These are phyloP conservation scores for Aromia moschata DNA, from an alignment of 2,888 invertebrate species.

Conservation along the genomic window DNA sequence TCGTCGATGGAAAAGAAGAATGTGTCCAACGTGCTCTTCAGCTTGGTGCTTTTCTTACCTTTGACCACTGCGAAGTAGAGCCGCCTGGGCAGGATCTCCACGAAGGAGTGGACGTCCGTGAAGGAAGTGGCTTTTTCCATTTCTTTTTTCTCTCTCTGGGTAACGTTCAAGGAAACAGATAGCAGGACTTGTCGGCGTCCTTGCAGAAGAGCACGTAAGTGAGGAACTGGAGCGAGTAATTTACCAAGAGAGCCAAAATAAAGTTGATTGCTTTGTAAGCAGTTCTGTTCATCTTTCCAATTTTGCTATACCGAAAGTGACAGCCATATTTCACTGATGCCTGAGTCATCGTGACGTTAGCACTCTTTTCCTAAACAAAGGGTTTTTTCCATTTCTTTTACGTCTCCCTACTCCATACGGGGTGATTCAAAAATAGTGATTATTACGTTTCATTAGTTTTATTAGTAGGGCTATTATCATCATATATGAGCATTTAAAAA, in stretches of 20 bases:
- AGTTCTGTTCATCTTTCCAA: constrained; percentile 46
- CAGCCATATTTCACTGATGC: constrained; percentile 18
- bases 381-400: too few species aligned
- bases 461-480: too few species aligned
- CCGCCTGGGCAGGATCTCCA: constrained; percentile 60
- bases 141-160: neutral
- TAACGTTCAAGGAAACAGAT: constrained; percentile 57
- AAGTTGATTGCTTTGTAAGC: constrained; percentile 40
- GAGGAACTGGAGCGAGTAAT: constrained; percentile 45
- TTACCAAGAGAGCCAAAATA: constrained; percentile 45
- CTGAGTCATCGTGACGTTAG: constrained; percentile 4
- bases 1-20: constrained; percentile 84
- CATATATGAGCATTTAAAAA: too few species aligned
- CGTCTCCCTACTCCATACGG: too few species aligned
- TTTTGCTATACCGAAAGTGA: constrained; percentile 38
- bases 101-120: constrained; percentile 54
- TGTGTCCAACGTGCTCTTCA: constrained; percentile 73
- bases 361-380: constrained; percentile 8
- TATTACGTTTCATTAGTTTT: too few species aligned
- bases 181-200: constrained; percentile 39
- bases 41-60: constrained; percentile 68
- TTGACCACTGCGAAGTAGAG: constrained; percentile 80
- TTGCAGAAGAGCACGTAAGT: constrained; percentile 43
- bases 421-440: too few species aligned
- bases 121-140: constrained; percentile 36